Conservation (phyloP, 2,797 vertebrate species). For the Diplodus sargus region DNA sequence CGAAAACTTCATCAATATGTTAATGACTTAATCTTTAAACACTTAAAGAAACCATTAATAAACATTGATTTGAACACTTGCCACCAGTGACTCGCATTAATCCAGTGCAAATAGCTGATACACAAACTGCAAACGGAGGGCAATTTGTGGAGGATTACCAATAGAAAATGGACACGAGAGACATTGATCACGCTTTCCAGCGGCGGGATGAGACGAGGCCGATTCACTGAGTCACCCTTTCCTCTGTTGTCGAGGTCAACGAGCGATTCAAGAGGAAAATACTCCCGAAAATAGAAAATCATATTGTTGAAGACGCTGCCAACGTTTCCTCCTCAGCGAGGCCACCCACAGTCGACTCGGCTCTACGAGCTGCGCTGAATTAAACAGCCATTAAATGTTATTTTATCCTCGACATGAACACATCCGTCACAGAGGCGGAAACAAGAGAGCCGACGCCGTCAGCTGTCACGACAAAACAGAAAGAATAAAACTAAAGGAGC, state of each 20-base stretch:
- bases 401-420: not conserved
- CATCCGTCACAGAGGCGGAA: not conserved
- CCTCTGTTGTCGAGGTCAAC: constrained; percentile 27
- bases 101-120: constrained; percentile 93
- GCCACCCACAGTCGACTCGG: constrained; percentile 26
- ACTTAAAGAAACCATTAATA: constrained; percentile 93
- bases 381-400: not conserved
- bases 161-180: constrained; percentile 45
- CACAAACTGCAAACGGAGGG: constrained; percentile 81
- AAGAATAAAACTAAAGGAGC: not conserved
- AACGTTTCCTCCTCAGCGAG: not conserved
- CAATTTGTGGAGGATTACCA: constrained; percentile 70
- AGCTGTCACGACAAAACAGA: not conserved
- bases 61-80: constrained; percentile 92
- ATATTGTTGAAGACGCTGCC: not conserved
- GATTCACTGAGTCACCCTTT: constrained; percentile 28
- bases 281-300: not conserved
- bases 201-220: constrained; percentile 27
- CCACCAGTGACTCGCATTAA: constrained; percentile 91
- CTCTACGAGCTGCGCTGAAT: not conserved
- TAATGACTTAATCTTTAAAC: constrained; percentile 98
- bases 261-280: constrained; percentile 9
- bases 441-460: not conserved
- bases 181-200: constrained; percentile 59
- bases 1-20: constrained; percentile 97